These are phyloP conservation scores for Steinernema carpocapsae DNA, from an alignment of 2,888 invertebrate genomes.

Conservation along the genomic window DNA sequence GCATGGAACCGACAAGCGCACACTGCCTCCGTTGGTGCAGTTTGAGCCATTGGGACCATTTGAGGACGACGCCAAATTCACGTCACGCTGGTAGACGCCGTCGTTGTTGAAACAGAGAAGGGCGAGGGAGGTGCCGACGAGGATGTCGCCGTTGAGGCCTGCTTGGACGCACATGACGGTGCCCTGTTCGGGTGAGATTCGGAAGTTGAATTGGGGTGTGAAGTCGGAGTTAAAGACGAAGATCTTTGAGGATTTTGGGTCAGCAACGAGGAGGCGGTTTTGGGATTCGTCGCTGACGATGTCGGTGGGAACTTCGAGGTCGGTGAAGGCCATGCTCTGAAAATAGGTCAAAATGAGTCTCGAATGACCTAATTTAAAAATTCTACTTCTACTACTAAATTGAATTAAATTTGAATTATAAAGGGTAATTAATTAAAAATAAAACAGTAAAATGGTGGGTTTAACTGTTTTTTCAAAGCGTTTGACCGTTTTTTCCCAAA, in stretches of 20 bases:
- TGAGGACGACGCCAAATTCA: not conserved
- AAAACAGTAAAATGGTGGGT: no score
- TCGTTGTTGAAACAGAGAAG: conserved; percentile 8
- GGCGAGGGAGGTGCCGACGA: conserved; percentile 12
- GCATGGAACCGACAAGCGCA: conserved; percentile 16
- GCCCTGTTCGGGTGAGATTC: not conserved
- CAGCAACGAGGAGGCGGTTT: not conserved
- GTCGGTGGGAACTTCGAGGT: conserved; percentile 2
- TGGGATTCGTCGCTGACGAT: not conserved
- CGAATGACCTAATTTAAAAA: not conserved
- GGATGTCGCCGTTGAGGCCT: conserved; percentile 30
- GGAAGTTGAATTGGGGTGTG: conserved; percentile 15
- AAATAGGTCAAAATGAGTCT: not conserved
- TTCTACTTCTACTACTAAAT: not conserved
- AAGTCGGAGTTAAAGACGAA: conserved; percentile 20
- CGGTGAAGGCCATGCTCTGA: conserved; percentile 29
- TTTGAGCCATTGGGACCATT: no score
- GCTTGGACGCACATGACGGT: conserved; percentile 30
- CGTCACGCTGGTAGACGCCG: conserved; percentile 13
- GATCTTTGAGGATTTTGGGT: conserved; percentile 3
- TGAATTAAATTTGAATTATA: no score
- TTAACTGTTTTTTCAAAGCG: no score
- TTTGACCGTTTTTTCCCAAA: no score
- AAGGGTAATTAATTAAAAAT: no score
- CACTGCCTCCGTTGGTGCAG: not conserved